A percentile compares a stretch with the other conserved stretches of the same genome.
Conservation (phyloP, 2,888 invertebrate genomes). For the Neoitamus cyanurus region DNA sequence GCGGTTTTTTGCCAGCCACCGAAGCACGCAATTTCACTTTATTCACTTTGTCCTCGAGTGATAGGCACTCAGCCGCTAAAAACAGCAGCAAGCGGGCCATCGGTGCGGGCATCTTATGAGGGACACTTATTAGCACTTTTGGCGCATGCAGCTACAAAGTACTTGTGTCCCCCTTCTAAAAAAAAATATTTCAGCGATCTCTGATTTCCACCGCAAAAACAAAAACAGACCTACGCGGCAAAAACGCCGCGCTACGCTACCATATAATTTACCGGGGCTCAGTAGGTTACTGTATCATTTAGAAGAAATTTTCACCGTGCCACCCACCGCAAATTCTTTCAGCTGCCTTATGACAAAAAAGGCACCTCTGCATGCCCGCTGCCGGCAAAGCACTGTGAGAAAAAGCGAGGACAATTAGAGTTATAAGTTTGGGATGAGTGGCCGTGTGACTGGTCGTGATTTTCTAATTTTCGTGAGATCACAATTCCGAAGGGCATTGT, state of each 20-base stretch:
- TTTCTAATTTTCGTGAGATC: conserved; percentile 15
- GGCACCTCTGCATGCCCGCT: background rate
- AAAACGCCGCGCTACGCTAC: background rate
- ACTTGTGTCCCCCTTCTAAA: background rate
- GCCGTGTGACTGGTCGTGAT: conserved; percentile 1
- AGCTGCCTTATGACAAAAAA: background rate
- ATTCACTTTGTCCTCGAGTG: background rate
- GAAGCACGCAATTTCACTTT: background rate
- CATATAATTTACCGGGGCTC: background rate
- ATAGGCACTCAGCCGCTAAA: background rate
- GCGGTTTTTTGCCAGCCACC: background rate
- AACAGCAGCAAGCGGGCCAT: too few relatives aligned
- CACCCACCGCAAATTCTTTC: background rate
- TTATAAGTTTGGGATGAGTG: background rate
- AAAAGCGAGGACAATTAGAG: background rate
- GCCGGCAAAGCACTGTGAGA: background rate
- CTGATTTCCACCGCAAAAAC: background rate
- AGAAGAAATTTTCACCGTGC: background rate
- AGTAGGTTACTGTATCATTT: conserved; percentile 21
- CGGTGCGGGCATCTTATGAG: background rate
- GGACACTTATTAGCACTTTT: background rate
- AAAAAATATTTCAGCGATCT: background rate
- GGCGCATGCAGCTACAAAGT: background rate
- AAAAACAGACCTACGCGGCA: background rate
- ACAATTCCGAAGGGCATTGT: background rate